Conservation (phyloP, 2,797 vertebrate genomes). For the Linurgus olivaceus region DNA sequence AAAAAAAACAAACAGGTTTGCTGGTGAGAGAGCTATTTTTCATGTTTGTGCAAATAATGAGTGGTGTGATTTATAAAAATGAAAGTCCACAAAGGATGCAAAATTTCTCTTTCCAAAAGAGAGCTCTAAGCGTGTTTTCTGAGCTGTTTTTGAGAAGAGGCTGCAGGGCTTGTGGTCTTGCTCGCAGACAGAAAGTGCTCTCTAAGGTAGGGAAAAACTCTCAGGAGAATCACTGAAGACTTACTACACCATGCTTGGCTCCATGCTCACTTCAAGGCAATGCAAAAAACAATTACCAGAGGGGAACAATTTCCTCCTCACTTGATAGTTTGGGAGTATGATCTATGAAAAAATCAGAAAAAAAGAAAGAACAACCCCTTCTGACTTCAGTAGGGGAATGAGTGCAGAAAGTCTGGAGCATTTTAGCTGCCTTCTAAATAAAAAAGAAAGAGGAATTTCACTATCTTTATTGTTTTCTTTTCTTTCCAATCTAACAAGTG, state of each 20-base stretch:
- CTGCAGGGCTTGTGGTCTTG: background rate
- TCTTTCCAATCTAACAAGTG: background rate
- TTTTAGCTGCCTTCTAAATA: background rate
- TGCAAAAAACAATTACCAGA: background rate
- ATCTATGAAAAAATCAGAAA: background rate
- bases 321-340: background rate
- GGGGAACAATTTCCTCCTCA: background rate
- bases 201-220: background rate
- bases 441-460: background rate
- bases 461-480: background rate
- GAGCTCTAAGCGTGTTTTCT: background rate
- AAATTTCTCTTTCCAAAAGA: background rate
- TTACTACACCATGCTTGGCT: background rate
- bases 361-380: background rate
- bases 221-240: background rate
- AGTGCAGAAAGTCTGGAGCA: background rate
- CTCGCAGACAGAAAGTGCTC: background rate
- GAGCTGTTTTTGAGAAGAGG: background rate
- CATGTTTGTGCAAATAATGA: background rate
- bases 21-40: conserved; percentile 26
- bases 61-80: conserved; percentile 28
- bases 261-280: background rate
- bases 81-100: background rate
- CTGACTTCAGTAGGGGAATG: background rate
- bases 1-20: conserved; percentile 2